Percentiles rank a stretch among this genome's conserved stretches.
phyloP scores from a whole-genome alignment of 2,113 vertebrate species.

The Centrocercus urophasianus region DNA sequence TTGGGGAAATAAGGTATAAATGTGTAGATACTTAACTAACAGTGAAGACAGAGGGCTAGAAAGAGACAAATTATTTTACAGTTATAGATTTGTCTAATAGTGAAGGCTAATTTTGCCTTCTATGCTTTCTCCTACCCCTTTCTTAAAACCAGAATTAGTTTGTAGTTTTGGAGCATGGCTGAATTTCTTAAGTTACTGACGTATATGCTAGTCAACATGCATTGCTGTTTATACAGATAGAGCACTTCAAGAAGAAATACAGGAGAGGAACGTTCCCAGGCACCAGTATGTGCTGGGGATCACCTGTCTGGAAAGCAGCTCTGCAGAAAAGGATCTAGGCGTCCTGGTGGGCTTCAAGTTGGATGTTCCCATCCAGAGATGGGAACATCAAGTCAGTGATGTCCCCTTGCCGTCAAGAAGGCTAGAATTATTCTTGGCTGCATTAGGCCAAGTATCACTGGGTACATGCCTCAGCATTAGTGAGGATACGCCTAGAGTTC shows the following conservation, averaged over 20 bases:
- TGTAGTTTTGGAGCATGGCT: neutral
- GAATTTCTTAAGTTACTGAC: neutral
- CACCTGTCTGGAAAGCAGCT: neutral
- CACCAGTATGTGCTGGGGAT: neutral
- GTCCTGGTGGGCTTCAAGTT: neutral
- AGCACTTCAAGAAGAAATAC: neutral
- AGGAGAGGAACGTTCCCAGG: neutral
- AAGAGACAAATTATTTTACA: neutral
- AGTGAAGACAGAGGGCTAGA: neutral
- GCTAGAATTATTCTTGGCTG: neutral
- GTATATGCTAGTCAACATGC: neutral
- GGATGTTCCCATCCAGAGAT: neutral
- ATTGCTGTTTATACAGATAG: neutral
- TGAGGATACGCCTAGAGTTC: neutral
- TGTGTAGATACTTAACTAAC: neutral
- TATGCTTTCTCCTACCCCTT: neutral
- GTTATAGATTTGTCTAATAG: neutral
- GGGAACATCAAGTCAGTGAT: neutral
- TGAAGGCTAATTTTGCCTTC: neutral
- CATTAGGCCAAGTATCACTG: neutral
- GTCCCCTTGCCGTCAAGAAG: neutral
- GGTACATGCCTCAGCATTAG: neutral
- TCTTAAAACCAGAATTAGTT: neutral
- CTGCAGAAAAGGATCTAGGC: neutral
- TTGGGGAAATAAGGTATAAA: neutral